A percentile compares a stretch with the other conserved stretches of the same genome.
Conservation (phyloP, 2,888 invertebrate genomes). For the Lithosia quadra region DNA sequence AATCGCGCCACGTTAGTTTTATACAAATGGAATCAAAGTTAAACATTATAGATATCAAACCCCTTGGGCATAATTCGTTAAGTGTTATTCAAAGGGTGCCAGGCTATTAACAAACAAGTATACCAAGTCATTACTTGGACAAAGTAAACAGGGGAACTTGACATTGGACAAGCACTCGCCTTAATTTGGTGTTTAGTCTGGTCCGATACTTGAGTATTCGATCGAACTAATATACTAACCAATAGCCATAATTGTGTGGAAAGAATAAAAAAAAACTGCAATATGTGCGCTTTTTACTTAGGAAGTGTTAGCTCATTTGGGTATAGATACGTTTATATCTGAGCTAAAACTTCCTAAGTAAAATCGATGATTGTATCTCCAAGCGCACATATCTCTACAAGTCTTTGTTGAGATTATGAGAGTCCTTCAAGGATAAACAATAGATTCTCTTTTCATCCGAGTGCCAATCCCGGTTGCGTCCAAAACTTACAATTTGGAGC, state of each 20-base stretch:
- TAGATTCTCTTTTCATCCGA: no score
- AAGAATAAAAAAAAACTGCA: no score
- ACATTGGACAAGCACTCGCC: conserved; percentile 52
- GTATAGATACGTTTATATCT: no score
- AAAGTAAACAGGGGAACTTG: conserved; percentile 47
- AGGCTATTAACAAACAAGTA: conserved; percentile 9
- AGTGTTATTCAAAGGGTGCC: conserved; percentile 11
- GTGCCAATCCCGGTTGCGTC: no score
- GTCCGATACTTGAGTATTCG: conserved; percentile 12
- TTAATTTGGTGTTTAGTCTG: conserved; percentile 42
- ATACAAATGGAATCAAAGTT: not conserved
- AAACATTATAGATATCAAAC: conserved; percentile 7
- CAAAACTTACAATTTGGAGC: no score
- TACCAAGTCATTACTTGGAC: conserved; percentile 42
- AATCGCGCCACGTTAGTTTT: not conserved
- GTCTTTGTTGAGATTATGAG: no score
- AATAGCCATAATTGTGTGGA: not conserved
- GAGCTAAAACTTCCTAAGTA: no score
- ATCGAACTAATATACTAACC: not conserved
- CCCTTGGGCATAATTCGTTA: not conserved
- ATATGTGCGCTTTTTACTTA: not conserved
- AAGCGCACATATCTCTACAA: no score
- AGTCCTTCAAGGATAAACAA: no score
- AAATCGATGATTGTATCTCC: no score
- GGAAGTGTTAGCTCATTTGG: not conserved